These are phyloP conservation scores for Antrozous pallidus DNA, from an alignment of 2,797 vertebrate genomes.

Conservation along the genomic window DNA sequence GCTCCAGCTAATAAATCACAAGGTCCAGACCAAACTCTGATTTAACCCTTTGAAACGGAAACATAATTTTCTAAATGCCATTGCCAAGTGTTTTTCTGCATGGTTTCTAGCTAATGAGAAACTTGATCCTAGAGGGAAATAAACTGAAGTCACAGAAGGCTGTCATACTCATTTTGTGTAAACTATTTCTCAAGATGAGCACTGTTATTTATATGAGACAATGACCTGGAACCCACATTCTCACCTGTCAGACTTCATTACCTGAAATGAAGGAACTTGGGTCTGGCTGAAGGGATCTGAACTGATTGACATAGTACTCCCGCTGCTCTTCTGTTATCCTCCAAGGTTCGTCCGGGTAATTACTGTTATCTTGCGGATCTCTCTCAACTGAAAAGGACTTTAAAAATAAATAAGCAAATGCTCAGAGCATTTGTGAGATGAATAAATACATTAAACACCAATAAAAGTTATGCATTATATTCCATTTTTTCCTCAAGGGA, in stretches of 20 bases:
- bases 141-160: slow-evolving; percentile 35
- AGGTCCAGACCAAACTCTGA: neutral
- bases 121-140: slow-evolving; percentile 48
- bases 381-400: slow-evolving; percentile 88
- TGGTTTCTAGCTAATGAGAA: slow-evolving; percentile 45
- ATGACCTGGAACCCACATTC: neutral
- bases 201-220: neutral
- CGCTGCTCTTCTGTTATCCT: slow-evolving; percentile 96
- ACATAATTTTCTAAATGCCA: slow-evolving; percentile 29
- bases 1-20: neutral
- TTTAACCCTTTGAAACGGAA: slow-evolving; percentile 40
- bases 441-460: slow-evolving; percentile 33
- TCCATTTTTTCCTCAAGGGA: neutral
- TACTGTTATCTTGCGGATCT: slow-evolving; percentile 84
- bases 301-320: slow-evolving; percentile 96
- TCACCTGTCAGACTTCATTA: slow-evolving; percentile 71
- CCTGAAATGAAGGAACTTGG: slow-evolving; percentile 92
- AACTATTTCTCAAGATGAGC: neutral
- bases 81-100: slow-evolving; percentile 27
- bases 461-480: neutral
- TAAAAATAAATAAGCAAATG: slow-evolving; percentile 52
- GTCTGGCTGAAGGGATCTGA: slow-evolving; percentile 92
- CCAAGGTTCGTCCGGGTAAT: slow-evolving; percentile 93
- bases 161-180: neutral
- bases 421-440: slow-evolving; percentile 31